phyloP scores from a whole-genome alignment of 2,888 invertebrate species.

The Mesoligia furuncula region DNA sequence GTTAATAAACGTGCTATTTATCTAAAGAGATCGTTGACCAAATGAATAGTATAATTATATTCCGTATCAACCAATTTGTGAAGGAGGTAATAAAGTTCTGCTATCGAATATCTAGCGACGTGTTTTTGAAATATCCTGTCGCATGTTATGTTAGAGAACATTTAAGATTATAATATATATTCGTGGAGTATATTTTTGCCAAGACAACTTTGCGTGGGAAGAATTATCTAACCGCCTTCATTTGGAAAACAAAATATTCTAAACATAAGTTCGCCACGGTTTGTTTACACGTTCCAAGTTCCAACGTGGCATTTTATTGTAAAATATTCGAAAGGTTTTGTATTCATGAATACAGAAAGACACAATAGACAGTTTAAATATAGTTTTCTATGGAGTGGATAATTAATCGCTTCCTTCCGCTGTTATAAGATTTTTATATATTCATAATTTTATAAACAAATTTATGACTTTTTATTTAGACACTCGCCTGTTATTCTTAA shows the following conservation, averaged over 20 bases:
- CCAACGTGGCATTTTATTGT: conserved; percentile 13
- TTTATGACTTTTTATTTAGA: neutral
- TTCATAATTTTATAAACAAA: conserved; percentile 9
- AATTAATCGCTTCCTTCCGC: conserved; percentile 48
- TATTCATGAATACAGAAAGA: conserved; percentile 37
- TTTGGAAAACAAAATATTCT: conserved; percentile 52
- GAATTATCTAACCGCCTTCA: conserved; percentile 43
- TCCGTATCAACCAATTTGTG: conserved; percentile 54
- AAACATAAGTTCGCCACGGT: conserved; percentile 33
- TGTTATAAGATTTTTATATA: conserved; percentile 29
- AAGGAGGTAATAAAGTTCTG: conserved; percentile 56
- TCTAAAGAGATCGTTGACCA: conserved; percentile 44
- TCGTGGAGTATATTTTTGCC: conserved; percentile 43
- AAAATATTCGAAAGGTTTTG: conserved; percentile 29
- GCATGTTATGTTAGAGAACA: conserved; percentile 29
- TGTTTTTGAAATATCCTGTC: conserved; percentile 59
- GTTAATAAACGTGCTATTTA: conserved; percentile 49
- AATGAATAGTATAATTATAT: conserved; percentile 58
- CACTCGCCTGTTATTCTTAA: neutral
- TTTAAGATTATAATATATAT: conserved; percentile 42
- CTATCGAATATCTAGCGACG: conserved; percentile 53
- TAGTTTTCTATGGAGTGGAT: conserved; percentile 31
- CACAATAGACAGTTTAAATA: conserved; percentile 41
- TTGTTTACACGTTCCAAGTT: conserved; percentile 30
- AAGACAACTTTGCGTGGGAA: conserved; percentile 53